phyloP scores from a whole-genome alignment of 37 sponge, comb jelly and placozoan genomes.

The Beroe ovata region DNA sequence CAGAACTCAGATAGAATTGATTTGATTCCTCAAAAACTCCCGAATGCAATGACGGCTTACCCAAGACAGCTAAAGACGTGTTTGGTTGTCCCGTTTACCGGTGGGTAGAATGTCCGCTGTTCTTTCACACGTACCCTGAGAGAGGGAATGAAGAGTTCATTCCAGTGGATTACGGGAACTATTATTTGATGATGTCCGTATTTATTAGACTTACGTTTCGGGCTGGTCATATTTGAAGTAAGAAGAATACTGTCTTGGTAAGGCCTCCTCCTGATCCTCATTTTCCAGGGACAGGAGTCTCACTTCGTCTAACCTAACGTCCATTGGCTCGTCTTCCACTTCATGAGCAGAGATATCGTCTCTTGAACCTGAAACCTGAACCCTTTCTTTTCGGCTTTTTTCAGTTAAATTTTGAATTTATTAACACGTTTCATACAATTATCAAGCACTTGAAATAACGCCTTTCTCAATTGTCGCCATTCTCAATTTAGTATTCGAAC shows the following conservation, averaged over 20 bases:
- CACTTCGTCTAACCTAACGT: background rate
- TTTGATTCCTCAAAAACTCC: no score
- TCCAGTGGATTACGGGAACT: no score
- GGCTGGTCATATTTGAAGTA: background rate
- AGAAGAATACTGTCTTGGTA: background rate
- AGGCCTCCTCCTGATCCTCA: background rate
- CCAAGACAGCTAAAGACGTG: background rate
- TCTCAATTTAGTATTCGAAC: no score
- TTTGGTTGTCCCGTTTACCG: background rate
- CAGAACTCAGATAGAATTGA: no score
- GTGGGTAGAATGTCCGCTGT: background rate
- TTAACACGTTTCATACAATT: no score
- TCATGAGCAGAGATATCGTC: background rate
- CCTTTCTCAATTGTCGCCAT: no score
- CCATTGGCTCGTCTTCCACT: background rate
- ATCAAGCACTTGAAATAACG: no score
- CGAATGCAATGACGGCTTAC: no score
- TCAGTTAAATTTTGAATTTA: no score
- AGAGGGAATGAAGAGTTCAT: background rate
- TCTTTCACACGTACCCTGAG: background rate
- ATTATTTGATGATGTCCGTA: no score
- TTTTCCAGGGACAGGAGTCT: background rate
- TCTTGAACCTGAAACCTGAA: background rate
- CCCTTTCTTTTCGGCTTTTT: no score
- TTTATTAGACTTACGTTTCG: background rate